A percentile compares a stretch with the other conserved stretches of the same genome.
Conservation (phyloP, 2,797 vertebrate species). For the Anableps anableps region DNA sequence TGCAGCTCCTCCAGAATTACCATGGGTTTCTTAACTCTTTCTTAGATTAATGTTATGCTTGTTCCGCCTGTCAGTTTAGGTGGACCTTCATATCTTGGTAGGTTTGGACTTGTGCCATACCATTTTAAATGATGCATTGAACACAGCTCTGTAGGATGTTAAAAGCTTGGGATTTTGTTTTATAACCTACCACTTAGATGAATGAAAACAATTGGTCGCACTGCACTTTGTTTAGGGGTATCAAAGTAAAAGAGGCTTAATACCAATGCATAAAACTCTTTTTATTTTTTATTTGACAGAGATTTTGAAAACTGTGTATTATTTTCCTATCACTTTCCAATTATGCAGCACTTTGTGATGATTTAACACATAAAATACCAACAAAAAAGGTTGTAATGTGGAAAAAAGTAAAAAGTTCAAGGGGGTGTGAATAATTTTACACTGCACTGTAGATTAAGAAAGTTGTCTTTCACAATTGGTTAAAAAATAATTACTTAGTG, state of each 20-base stretch:
- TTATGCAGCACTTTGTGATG: not conserved
- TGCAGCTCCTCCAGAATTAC: not conserved
- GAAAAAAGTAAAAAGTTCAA: not conserved
- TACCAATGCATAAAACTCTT: not conserved
- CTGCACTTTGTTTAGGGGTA: not conserved
- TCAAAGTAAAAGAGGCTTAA: not conserved
- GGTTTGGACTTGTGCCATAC: too few species aligned
- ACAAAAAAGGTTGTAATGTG: not conserved
- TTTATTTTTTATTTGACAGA: not conserved
- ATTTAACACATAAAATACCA: not conserved
- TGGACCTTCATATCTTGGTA: too few species aligned
- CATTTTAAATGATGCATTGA: not conserved
- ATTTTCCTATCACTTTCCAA: not conserved
- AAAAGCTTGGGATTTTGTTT: not conserved
- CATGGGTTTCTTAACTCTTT: too few species aligned
- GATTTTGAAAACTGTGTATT: not conserved
- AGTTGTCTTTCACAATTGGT: constrained; percentile 3
- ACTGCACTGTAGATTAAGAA: not conserved
- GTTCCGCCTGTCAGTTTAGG: too few species aligned
- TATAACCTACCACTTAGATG: too few species aligned
- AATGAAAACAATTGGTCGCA: too few species aligned
- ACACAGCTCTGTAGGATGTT: not conserved
- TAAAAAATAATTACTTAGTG: constrained; percentile 11
- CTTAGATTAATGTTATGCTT: too few species aligned
- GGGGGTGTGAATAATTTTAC: not conserved